Conservation (phyloP, 2,113 vertebrate genomes). For the Plectropomus leopardus region DNA sequence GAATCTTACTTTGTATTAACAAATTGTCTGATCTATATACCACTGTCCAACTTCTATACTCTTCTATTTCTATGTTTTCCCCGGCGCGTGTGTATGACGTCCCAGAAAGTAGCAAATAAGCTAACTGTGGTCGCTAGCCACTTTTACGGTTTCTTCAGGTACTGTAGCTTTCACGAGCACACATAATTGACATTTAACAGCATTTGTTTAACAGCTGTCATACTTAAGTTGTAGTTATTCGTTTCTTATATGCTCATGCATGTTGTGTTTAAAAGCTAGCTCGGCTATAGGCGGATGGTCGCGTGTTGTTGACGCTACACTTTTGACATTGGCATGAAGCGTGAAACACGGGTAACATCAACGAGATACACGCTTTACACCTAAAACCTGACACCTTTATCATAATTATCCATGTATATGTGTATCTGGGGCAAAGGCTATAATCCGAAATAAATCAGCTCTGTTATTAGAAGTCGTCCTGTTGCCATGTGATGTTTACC, state of each 20-base stretch:
- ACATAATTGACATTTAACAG: not conserved
- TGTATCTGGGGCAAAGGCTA: not conserved
- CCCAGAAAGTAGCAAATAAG: not conserved
- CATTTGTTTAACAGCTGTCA: no score
- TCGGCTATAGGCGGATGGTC: conserved; percentile 28
- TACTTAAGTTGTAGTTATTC: no score
- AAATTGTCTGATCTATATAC: no score
- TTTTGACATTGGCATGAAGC: conserved; percentile 74
- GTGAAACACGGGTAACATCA: conserved; percentile 50
- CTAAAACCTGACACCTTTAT: accelerated
- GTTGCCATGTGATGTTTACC: not conserved
- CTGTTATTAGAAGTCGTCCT: not conserved
- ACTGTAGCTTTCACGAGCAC: accelerated
- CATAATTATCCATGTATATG: accelerated
- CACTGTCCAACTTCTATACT: conserved; percentile 21
- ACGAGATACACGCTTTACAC: not conserved
- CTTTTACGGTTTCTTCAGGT: not conserved
- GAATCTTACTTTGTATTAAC: no score
- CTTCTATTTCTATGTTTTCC: not conserved
- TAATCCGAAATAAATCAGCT: accelerated
- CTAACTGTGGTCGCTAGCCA: not conserved
- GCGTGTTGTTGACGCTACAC: conserved; percentile 53
- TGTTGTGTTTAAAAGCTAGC: not conserved
- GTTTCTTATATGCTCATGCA: not conserved
- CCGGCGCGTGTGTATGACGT: conserved; percentile 49